Evolutionary conservation across 30 jellyfish, hydroid and myxozoan species (phyloP).

Genomic region (Morbakka virulenta): DNA sequence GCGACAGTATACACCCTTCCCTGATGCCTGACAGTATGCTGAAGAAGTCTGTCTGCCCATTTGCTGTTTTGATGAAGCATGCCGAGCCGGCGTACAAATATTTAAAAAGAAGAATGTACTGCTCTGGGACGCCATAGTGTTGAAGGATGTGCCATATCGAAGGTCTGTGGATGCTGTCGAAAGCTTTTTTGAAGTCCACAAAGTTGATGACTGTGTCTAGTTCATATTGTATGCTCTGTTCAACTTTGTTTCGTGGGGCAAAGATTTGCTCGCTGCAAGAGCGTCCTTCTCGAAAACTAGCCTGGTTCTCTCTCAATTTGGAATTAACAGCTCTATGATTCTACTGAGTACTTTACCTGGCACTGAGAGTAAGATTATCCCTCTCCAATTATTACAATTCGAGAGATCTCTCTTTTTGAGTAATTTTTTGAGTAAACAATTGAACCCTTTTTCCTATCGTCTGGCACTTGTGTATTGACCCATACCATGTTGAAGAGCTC

Average conservation of each 20-base stretch:
- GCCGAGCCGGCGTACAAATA: not conserved
- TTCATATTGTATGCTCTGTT: not conserved
- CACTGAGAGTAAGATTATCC: no score
- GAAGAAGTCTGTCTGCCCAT: not conserved
- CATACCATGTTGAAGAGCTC: no score
- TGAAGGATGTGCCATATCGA: not conserved
- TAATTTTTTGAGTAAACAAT: no score
- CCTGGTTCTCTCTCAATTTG: not conserved
- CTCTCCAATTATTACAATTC: no score
- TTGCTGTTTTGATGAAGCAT: not conserved
- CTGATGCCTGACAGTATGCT: not conserved
- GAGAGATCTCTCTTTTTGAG: no score
- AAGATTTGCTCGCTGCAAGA: not conserved
- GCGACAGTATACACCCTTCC: not conserved
- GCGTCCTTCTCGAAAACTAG: not conserved
- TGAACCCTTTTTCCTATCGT: no score
- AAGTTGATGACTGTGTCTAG: not conserved
- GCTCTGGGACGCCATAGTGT: not conserved
- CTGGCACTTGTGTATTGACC: no score
- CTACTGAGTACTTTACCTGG: no score
- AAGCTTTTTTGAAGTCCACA: not conserved
- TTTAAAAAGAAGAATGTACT: not conserved
- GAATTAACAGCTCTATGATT: no score
- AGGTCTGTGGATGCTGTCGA: not conserved
- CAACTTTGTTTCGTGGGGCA: not conserved